Conservation (phyloP, 35 echinoderm and acorn worm species). For the Heliocidaris erythrogramma region DNA sequence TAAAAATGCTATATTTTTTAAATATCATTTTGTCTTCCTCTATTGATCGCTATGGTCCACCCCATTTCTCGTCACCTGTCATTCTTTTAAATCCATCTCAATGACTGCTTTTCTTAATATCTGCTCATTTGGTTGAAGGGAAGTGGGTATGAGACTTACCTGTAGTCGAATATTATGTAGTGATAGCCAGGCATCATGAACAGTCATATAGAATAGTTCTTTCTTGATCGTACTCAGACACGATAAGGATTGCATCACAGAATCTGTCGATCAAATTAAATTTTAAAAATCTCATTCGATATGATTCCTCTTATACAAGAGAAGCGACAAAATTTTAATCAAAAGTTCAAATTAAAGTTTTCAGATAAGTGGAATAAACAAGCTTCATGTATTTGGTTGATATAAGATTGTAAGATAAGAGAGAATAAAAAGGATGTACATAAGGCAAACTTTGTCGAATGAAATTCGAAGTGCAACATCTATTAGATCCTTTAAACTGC, state of each 20-base stretch:
- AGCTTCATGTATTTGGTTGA: not conserved
- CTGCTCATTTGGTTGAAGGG: no score
- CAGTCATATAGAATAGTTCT: conserved; percentile 36
- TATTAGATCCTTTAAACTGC: no score
- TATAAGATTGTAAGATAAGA: not conserved
- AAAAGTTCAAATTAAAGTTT: not conserved
- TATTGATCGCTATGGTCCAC: no score
- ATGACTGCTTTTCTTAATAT: no score
- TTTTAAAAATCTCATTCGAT: not conserved
- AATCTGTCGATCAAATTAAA: not conserved
- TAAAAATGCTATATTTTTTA: no score
- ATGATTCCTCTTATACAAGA: not conserved
- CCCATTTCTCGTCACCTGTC: no score
- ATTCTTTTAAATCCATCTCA: no score
- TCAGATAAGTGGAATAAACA: not conserved
- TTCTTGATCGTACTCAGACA: not conserved
- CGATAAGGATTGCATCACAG: not conserved
- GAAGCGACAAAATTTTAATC: not conserved
- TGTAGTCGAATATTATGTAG: not conserved
- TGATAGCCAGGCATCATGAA: conserved; percentile 35
- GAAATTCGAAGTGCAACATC: no score
- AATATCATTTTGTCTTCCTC: no score
- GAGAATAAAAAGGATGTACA: no score
- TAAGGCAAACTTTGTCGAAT: no score
- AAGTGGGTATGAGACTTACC: not conserved